Conservation (phyloP, 1,140 invertebrate species). For the Trachymyrmex cornetzi region DNA sequence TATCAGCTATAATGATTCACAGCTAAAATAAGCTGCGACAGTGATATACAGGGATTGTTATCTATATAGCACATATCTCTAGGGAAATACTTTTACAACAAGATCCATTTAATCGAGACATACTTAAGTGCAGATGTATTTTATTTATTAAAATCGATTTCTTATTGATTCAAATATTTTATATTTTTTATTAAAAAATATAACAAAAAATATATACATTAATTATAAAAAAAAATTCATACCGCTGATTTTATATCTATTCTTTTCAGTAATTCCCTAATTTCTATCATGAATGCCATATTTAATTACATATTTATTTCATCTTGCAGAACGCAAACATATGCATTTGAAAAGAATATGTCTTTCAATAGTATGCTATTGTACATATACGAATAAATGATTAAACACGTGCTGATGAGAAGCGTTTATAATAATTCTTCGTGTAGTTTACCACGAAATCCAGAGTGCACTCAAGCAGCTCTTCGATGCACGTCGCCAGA, state of each 20-base stretch:
- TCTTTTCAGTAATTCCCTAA: background rate
- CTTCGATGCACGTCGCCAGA: slow-evolving; percentile 92
- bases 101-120: too few relatives aligned
- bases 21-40: background rate
- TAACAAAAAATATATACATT: slow-evolving; percentile 3
- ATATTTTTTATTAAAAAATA: background rate
- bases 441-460: slow-evolving; percentile 99
- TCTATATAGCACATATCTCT: too few relatives aligned
- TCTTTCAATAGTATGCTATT: background rate
- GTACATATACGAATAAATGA: background rate
- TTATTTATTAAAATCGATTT: background rate
- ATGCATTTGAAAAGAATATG: background rate
- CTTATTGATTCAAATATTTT: slow-evolving; percentile 7
- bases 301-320: slow-evolving; percentile 14
- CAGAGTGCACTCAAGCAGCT: slow-evolving; percentile 96
- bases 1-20: background rate
- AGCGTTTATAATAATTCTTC: slow-evolving; percentile 98
- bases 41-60: background rate
- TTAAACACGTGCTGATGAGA: slow-evolving; percentile 89
- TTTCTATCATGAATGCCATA: background rate
- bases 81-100: too few relatives aligned
- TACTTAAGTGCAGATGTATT: too few relatives aligned
- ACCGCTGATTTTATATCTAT: background rate
- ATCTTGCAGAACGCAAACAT: background rate
- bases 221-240: slow-evolving; percentile 9